phyloP scores from a whole-genome alignment of 2,797 vertebrate genomes.

The Spinus olivaceus region DNA sequence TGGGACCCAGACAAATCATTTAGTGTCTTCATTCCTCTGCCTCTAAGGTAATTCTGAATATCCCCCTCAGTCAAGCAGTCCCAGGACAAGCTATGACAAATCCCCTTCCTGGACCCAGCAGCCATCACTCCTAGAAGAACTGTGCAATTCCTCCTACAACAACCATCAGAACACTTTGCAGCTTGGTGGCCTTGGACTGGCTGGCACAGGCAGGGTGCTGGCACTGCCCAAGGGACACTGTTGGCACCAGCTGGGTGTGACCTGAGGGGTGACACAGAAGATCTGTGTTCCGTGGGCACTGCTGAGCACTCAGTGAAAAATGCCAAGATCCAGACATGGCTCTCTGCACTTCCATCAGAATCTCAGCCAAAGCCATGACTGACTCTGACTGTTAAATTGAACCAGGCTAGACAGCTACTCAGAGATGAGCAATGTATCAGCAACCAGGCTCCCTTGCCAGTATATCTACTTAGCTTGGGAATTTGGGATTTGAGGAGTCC shows the following conservation, averaged over 20 bases:
- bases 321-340: background rate
- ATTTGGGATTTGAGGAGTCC: background rate
- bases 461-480: background rate
- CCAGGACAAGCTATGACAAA: background rate
- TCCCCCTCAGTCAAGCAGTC: background rate
- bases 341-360: background rate
- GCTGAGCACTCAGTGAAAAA: background rate
- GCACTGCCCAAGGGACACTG: rapidly evolving
- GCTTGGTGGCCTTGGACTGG: no score
- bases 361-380: background rate
- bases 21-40: background rate
- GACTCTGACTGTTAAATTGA: background rate
- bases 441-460: background rate
- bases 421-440: background rate
- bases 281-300: rapidly evolving
- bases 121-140: background rate
- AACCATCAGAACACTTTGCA: background rate
- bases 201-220: rapidly evolving
- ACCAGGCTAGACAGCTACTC: background rate
- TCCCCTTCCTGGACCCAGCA: background rate
- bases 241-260: background rate
- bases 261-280: rapidly evolving
- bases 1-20: background rate
- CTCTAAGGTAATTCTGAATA: background rate
- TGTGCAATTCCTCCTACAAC: background rate